phyloP scores from a whole-genome alignment of 2,797 vertebrate species.

The Sciaenops ocellatus region DNA sequence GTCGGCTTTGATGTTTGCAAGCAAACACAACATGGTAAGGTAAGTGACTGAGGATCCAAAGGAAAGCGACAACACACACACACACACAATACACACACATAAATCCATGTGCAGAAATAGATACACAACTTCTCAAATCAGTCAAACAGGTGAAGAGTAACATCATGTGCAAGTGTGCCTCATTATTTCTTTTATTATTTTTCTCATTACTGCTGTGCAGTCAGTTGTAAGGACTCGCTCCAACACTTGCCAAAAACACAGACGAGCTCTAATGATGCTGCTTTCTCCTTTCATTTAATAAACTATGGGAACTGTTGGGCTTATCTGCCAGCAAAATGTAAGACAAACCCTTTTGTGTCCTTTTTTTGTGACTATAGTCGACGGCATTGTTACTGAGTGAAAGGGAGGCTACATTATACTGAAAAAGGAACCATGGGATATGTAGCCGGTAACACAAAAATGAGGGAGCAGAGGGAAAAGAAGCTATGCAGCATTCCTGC shows the following conservation, averaged over 20 bases:
- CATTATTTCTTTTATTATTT: slow-evolving; percentile 14
- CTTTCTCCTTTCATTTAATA: slow-evolving; percentile 30
- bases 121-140: background rate
- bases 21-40: background rate
- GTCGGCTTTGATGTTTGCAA: slow-evolving; percentile 11
- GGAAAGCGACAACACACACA: background rate
- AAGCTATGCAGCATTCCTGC: slow-evolving; percentile 17
- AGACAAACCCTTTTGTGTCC: slow-evolving; percentile 21
- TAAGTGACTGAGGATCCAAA: slow-evolving; percentile 8
- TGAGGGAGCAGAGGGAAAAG: slow-evolving; percentile 4
- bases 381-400: slow-evolving; percentile 26
- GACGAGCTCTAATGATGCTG: slow-evolving; percentile 37
- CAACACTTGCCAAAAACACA: slow-evolving; percentile 47
- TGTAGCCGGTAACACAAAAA: slow-evolving; percentile 36
- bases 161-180: background rate
- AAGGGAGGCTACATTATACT: slow-evolving; percentile 7
- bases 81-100: background rate
- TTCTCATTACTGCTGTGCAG: slow-evolving; percentile 56
- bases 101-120: background rate
- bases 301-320: slow-evolving; percentile 15
- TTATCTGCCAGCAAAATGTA: slow-evolving; percentile 15
- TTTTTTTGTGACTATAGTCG: slow-evolving; percentile 6
- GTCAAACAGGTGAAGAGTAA: slow-evolving; percentile 3
- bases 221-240: slow-evolving; percentile 35
- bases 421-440: slow-evolving; percentile 50